These are phyloP conservation scores for Synaphobranchus kaupii DNA, from an alignment of 2,797 vertebrate genomes.

Conservation along the genomic window DNA sequence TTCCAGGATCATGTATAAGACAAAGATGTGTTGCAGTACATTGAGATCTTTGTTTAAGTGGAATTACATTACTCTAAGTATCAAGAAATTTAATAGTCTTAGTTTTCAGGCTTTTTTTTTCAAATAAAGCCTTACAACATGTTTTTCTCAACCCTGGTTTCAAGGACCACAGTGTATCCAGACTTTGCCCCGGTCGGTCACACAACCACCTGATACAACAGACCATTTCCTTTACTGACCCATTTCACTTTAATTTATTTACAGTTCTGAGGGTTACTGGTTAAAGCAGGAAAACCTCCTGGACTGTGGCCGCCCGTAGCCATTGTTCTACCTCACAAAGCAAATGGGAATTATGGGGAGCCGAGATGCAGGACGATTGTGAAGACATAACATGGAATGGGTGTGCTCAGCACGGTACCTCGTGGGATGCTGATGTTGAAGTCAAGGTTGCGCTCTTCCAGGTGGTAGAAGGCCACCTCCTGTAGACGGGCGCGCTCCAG, in stretches of 20 bases:
- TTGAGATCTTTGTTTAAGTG: too few species aligned
- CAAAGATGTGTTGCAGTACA: not conserved
- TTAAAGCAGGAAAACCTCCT: not conserved
- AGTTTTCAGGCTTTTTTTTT: too few species aligned
- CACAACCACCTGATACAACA: not conserved
- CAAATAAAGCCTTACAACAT: not conserved
- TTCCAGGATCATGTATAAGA: not conserved
- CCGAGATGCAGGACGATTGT: not conserved
- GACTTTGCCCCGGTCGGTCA: not conserved
- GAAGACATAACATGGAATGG: not conserved
- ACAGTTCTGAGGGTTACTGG: not conserved
- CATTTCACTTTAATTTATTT: not conserved
- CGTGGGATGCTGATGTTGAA: slow-evolving; percentile 74
- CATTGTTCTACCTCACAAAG: not conserved
- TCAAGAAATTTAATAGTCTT: too few species aligned
- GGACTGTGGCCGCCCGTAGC: not conserved
- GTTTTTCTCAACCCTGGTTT: not conserved
- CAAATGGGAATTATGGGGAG: not conserved
- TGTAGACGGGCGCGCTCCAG: slow-evolving; percentile 86
- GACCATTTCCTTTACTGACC: not conserved
- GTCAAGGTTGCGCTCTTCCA: slow-evolving; percentile 74
- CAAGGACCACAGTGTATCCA: not conserved
- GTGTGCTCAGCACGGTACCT: slow-evolving; percentile 64
- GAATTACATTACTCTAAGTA: too few species aligned
- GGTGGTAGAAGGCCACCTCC: slow-evolving; percentile 80